Base-by-base conservation (phyloP, 1,140 invertebrate genomes). In the Drosophila simulans region DNA sequence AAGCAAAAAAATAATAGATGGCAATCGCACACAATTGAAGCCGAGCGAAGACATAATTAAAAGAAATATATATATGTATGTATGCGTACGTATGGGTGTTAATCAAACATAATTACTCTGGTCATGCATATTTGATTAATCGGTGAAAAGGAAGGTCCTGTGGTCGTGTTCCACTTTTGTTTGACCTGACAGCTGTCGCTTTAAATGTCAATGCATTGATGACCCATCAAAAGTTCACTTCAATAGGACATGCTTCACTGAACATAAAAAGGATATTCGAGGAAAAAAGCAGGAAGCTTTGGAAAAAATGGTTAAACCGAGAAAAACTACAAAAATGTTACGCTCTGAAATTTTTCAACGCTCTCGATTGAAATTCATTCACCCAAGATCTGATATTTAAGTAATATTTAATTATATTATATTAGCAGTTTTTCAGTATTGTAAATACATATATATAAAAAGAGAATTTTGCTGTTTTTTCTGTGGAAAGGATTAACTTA, bases 51-150 rank as follows among this genome's bases (percentile, higher is more conserved):
- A 75, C 74, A 88, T 88, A 86, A 88, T 88, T 88, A 88, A 86
- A 58, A 66, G 56, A 68, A 34, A 56, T 72, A 76, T 76, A 69
- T 68, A 72, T 64, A 78, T 75, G 54, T 78, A 68, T 55, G 72
- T 68, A 75, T 75, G 72, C 71, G 71, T 68, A 75, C 71, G 54
- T 78, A 71, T 55, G 78, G 58, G 53, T 69, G 80, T 86, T 86
- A 88, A 86, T 86, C 83, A 86, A 86, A 86, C 85, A 88, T 79
- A 83, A 88, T 88, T 86, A 78, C 79, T 70, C 46, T 46, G 63
- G 42, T 52, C 78, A 76, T 77, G 69, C 71, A 84, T 89, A 80
- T 84, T 80, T 63, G 62, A 88, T 83, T 89, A 77, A 88, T 77
- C 72, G 45, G 34, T 10, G 15, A 4, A 15, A 22, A 8, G 31